Evolutionary conservation across 1,140 invertebrate genomes (phyloP), one percentile per base, ranked within the genome.

Genomic region (Trialeurodes vaporariorum): DNA sequence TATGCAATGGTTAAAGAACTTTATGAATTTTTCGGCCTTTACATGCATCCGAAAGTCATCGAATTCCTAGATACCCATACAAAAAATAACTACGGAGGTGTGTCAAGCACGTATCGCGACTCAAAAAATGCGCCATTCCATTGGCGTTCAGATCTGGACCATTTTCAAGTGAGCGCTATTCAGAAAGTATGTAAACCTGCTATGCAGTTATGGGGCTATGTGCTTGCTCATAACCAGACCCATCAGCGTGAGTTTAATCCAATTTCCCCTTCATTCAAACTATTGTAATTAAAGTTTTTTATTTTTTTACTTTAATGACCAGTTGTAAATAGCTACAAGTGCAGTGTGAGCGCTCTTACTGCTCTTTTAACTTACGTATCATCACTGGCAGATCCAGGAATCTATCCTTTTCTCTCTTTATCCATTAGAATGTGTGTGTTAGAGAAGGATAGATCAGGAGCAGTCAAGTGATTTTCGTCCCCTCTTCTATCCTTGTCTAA

Each of bases 171-270:
- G 25, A 81, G 83, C n/a, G 79, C 82, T 69, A 86, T 89, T 71
- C 83, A 86, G 76, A 72, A 74, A 70, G 80, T 79, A 0, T 94
- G 92, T 75, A 79, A 79, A 63, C 80, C 86, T 69, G 89, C 91
- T 0, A 90, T 93, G 88, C 79, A 83, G 64, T 74, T 88, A 49
- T 93, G 91, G 90, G 91, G 91, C n/a, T 94, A 93, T 69, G 75
- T 77, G 13, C 74, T 75, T 61, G 81, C 82, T n/a, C 67, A 72
- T 2, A 83, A 84, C 68, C 77, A 77, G 17, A 79, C 77, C 40
- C 81, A 83, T 68, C 80, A 84, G 71, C 80, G 77, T 69, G 77
- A 81, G 58, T 85, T 85, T 69, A 78, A 84, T 75, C 83, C 84
- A 11, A 73, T 84, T 24, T 13, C 59, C 17, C 26, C 25, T 13